Base-by-base conservation (phyloP, 2,888 invertebrate species). In the Trichogramma evanescens region DNA sequence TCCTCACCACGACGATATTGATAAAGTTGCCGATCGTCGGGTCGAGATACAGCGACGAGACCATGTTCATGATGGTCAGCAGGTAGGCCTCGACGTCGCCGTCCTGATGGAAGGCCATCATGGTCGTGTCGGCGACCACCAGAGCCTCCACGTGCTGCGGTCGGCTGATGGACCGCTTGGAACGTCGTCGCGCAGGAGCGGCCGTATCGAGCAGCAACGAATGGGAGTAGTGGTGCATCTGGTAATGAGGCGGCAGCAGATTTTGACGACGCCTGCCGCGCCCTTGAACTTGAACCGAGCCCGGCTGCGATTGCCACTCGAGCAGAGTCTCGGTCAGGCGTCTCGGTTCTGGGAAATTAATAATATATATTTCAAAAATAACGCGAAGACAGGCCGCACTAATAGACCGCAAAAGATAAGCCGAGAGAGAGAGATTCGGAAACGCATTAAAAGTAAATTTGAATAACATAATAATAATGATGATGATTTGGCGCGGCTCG, bases 41-140 rank as follows among this genome's bases (percentile, higher is more conserved):
- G 71, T 92, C 91, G 80, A 88, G 87, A 77, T 90, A 92, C n/a
- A 92, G 79, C 3, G 88, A 84, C 5, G 90, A 89, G 62, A 83
- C 94, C 91, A 94, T 93, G 76, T 94, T 95, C 92, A 94, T 93
- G 66, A 95, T 89, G 56, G 93, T 93, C 56, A 95, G 82, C 41
- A 95, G 84, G 78, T 95, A 94, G 6, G 87, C 90, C 75, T 91
- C 89, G 67, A 93, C 84, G 73, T 90, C 89, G 69, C 88, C 86
- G 70, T 89, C 84, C 68, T 84, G 82, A 79, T 95, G 93, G 76
- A 92, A 93, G 56, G 89, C 86, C 67, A 89, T 86, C 93, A 94
- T 93, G 67, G 88, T 87, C 58, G 86, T 83, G 80, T 95, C 94
- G 45, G 93, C 93, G 56, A 94, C 94, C 56, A 95, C 84, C 58